Base-by-base conservation (phyloP, 2,888 invertebrate species). In the Gastrophysa polygoni region DNA sequence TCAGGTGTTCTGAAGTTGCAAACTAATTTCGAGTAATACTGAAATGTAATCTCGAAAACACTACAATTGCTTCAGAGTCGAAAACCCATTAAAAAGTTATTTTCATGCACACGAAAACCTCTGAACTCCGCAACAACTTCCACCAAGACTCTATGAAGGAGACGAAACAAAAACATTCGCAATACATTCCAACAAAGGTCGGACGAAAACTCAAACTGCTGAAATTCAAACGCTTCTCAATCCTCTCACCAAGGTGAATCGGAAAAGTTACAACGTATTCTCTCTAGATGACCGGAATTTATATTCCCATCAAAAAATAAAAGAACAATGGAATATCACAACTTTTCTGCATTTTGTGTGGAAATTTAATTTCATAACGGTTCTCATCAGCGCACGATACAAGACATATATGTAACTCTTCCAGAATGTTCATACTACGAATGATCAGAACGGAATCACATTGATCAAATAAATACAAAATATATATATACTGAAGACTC, bases 281-380 rank as follows among this genome's bases (percentile, higher is more conserved):
- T 32, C 3, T 11, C 3, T 8, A 11, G 3, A 32, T 32, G 8
- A 32, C 14, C 14, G 38, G n/a, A 38, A 38, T 14, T 38, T 11
- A 38, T 38, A 14, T 2, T 11, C 38, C 14, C 38, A 38, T 14
- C 2, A 38, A 38, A 38, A 38, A 38, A 7, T 8, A 38, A n/a
- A 38, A 3, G 14, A n/a, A 8, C 38, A 38, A 14, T 3, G 38
- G 10, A 14, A 14, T n/a, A 20, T 16, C 28, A 21, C 24, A 49
- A 49, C 21, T 49, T 49, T 11, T 20, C 29, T 16, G 24, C 17
- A 49, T 49, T 8, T 49, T 16, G 21, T 16, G 21, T 49, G 28
- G 49, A 49, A 49, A 49, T 49, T 49, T 20, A 49, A 49, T 49
- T 49, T 49, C 49, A 49, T 49, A 49, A 49, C 49, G 21, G 38